These are phyloP conservation scores for Tachysurus vachellii DNA, from an alignment of 2,113 vertebrate genomes.

Conservation along the genomic window DNA sequence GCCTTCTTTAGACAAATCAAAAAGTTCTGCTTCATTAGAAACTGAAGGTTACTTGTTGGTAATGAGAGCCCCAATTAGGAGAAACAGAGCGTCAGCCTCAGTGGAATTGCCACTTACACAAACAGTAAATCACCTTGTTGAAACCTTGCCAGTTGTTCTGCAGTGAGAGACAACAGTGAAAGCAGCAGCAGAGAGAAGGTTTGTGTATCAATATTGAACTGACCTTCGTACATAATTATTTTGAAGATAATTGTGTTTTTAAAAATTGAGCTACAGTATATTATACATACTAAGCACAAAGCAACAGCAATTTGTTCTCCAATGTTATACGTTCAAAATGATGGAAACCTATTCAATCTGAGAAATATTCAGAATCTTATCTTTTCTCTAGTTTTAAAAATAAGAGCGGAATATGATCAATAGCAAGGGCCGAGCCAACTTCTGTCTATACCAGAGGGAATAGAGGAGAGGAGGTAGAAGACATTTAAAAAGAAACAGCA, in stretches of 20 bases:
- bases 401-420: conserved; percentile 16
- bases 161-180: conserved; percentile 30
- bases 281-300: background rate
- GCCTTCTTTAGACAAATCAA: conserved; percentile 67
- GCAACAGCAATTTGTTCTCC: background rate
- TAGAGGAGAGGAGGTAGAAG: conserved; percentile 18
- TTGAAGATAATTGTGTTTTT: background rate
- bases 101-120: conserved; percentile 51
- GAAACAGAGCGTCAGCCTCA: conserved; percentile 48
- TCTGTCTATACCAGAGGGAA: background rate
- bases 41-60: conserved; percentile 66
- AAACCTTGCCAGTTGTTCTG: conserved; percentile 54
- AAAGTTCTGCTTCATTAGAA: conserved; percentile 70
- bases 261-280: background rate
- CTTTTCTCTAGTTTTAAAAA: conserved; percentile 7
- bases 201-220: conserved; percentile 16
- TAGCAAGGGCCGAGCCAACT: conserved; percentile 4
- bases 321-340: background rate
- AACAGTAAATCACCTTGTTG: conserved; percentile 59
- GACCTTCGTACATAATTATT: conserved; percentile 2
- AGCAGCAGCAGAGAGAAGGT: conserved; percentile 25
- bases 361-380: background rate
- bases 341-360: background rate
- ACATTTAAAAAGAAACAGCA: conserved; percentile 31
- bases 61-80: conserved; percentile 73